Percentiles rank a stretch among this genome's conserved stretches.
These are phyloP conservation scores for Menidia menidia DNA, from an alignment of 2,797 vertebrate genomes.

Conservation along the genomic window DNA sequence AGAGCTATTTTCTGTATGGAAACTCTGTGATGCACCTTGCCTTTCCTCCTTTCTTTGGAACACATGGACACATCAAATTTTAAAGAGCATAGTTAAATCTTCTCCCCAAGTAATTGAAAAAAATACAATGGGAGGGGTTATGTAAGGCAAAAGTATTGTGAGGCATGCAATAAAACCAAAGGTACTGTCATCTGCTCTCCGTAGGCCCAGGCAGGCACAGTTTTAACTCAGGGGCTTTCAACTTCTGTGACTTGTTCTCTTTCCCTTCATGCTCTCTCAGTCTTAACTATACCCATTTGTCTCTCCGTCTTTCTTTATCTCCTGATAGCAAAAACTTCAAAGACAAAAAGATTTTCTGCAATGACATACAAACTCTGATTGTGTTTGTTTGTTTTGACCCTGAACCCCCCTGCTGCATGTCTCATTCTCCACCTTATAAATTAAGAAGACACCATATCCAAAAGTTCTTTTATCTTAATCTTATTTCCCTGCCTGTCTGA, in stretches of 20 bases:
- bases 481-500: constrained; percentile 14
- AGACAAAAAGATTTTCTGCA: constrained; percentile 70
- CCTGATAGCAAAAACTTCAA: constrained; percentile 69
- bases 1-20: constrained; percentile 58
- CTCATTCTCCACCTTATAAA: constrained; percentile 45
- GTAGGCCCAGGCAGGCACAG: constrained; percentile 74
- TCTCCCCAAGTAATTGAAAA: constrained; percentile 80
- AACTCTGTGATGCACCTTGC: constrained; percentile 63
- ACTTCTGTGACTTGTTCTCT: constrained; percentile 69
- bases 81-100: constrained; percentile 79
- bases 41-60: constrained; percentile 58
- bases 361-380: constrained; percentile 68
- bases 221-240: constrained; percentile 79
- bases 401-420: constrained; percentile 48
- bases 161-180: constrained; percentile 68
- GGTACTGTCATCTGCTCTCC: constrained; percentile 80
- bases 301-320: constrained; percentile 64
- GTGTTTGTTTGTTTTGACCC: constrained; percentile 77
- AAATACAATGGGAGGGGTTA: constrained; percentile 79
- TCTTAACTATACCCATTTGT: constrained; percentile 56
- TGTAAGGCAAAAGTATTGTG: constrained; percentile 79
- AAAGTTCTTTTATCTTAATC: not conserved
- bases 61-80: constrained; percentile 80
- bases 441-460: constrained; percentile 40
- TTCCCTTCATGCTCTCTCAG: constrained; percentile 66